Evolutionary conservation across 2,113 vertebrate genomes (phyloP), one percentile per base, ranked within the genome.

Genomic region (Phalacrocorax brasilianus): DNA sequence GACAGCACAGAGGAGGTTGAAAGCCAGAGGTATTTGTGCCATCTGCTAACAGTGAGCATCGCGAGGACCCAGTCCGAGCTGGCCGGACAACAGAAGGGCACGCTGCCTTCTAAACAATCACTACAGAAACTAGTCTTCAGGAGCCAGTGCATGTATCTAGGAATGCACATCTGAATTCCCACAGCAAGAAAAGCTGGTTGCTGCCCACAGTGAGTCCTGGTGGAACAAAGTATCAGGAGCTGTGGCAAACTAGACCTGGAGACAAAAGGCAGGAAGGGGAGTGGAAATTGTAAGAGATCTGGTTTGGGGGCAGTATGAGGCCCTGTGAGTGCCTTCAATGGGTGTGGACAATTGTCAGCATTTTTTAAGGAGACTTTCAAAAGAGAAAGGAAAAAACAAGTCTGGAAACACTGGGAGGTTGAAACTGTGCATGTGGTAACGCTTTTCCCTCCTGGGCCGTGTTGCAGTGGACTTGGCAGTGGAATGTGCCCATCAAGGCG

Each of bases 401-500:
- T 63, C 70, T 78, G 84, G 38, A 76, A 90, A 91, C 47, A 22
- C n/a, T 76, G 83, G 49, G 68, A 91, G 52, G 47, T 72, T 84
- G 62, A 40, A 61, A 49, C 55, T 45, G 27, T 95, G 72, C 53
- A 24, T 92, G 61, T 94, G 87, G 75, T 97, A 95, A 97, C 14
- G 3, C 65, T 95, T 85, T 62, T 75, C 70, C 52, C 49, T 94
- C 80, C 70, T 88, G 89, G 93, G 59, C 67, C 32, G 3, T 16
- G 66, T 85, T 81, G 24, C 97, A 99, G 99, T 99, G 98, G 98
- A 99, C 94, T 96, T 99, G 98, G 99, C 99, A 6, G 99, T 99
- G 89, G 98, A 99, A 92, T 99, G 99, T 73, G 98, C 98, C 83
- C 99, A 99, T 87, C 99, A 99, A 96, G 99, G 99, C 5, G 98